Percentiles rank a stretch among this genome's conserved stretches.
phyloP scores from a whole-genome alignment of 1,140 invertebrate genomes.

The Drosophila suzukii region DNA sequence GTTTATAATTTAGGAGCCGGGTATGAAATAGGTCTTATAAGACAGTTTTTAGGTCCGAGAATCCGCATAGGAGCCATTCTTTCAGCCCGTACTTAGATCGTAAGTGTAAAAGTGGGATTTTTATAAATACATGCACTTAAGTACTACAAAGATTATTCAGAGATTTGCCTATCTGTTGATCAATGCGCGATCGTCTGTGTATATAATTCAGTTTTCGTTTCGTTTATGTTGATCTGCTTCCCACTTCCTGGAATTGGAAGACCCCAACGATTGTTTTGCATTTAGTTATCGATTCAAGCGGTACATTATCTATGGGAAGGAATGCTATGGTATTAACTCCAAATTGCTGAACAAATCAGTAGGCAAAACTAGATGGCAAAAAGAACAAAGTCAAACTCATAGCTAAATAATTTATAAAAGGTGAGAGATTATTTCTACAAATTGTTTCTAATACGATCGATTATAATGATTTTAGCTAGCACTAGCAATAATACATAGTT shows the following conservation, averaged over 20 bases:
- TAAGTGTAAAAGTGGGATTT: slow-evolving; percentile 50
- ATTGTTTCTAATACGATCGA: neutral
- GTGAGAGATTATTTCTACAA: neutral
- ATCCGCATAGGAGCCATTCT: neutral
- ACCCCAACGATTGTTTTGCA: slow-evolving; percentile 69
- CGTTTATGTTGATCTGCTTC: neutral
- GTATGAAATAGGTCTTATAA: neutral
- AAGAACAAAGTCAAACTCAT: neutral
- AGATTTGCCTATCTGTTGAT: slow-evolving; percentile 36
- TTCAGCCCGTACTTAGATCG: neutral
- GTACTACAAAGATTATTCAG: slow-evolving; percentile 31
- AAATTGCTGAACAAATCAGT: neutral
- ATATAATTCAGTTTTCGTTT: slow-evolving; percentile 26
- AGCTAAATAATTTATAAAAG: neutral
- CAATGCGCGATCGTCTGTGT: slow-evolving; percentile 6
- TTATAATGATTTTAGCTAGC: neutral
- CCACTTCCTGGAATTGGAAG: slow-evolving; percentile 42
- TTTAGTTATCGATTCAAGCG: slow-evolving; percentile 17
- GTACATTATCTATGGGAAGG: slow-evolving; percentile 1
- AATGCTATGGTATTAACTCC: slow-evolving; percentile 9
- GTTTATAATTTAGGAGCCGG: neutral
- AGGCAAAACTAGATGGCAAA: neutral
- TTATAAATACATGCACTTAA: slow-evolving; percentile 44
- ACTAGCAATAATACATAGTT: neutral
- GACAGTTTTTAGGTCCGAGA: neutral